These are phyloP conservation scores for Ischnura elegans DNA, from an alignment of 2,888 invertebrate genomes.

Conservation along the genomic window DNA sequence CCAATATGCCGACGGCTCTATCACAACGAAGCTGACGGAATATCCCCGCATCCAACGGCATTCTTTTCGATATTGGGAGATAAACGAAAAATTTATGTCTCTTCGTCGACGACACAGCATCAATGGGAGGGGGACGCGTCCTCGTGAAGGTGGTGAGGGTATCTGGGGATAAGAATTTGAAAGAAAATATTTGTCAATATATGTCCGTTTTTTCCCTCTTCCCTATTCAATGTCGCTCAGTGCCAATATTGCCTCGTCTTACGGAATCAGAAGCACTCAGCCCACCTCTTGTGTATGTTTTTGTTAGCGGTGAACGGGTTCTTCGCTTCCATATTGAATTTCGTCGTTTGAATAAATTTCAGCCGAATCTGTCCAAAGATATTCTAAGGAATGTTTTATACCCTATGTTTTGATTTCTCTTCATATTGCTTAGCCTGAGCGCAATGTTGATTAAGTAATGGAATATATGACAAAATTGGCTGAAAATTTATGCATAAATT, in stretches of 20 bases:
- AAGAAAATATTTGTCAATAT: conserved; percentile 67
- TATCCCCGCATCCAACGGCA: conserved; percentile 48
- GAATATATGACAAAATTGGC: too few relatives aligned
- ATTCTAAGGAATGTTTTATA: not conserved
- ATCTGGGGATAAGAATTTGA: conserved; percentile 52
- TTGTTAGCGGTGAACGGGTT: not conserved
- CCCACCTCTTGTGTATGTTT: conserved; percentile 12
- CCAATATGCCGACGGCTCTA: not conserved
- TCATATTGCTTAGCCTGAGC: too few relatives aligned
- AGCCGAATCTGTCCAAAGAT: not conserved
- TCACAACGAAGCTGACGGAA: conserved; percentile 62
- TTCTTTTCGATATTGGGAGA: conserved; percentile 67
- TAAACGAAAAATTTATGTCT: conserved; percentile 64
- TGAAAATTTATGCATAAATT: too few relatives aligned
- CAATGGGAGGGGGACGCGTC: not conserved
- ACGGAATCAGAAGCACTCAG: conserved; percentile 42
- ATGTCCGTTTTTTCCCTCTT: conserved; percentile 57
- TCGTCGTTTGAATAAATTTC: conserved; percentile 32
- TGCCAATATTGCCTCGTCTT: conserved; percentile 37
- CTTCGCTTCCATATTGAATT: conserved; percentile 11
- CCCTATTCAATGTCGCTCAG: conserved; percentile 49
- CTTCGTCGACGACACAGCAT: conserved; percentile 23
- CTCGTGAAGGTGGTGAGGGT: conserved; percentile 23
- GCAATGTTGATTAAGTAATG: too few relatives aligned
- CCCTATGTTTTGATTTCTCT: too few relatives aligned